A percentile compares a stretch with the other conserved stretches of the same genome.
These are phyloP conservation scores for Anisognathus igniventris DNA, from an alignment of 2,797 vertebrate species.

Conservation along the genomic window DNA sequence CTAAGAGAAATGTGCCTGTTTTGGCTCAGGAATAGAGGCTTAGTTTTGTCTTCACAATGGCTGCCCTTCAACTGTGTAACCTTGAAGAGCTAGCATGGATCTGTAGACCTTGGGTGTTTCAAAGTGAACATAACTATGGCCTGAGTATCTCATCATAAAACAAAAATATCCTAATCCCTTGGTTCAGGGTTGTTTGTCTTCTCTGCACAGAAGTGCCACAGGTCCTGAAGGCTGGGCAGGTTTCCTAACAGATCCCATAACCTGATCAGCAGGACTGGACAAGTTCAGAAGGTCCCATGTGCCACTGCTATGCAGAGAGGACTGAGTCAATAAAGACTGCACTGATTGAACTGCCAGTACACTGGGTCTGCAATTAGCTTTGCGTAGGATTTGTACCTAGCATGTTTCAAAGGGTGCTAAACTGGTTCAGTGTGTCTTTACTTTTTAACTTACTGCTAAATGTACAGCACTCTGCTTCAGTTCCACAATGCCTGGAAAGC, in stretches of 20 bases:
- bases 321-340: background rate
- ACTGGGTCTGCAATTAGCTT: background rate
- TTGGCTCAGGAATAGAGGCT: background rate
- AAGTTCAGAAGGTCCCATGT: background rate
- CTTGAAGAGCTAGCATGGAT: background rate
- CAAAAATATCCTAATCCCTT: background rate
- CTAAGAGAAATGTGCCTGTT: background rate
- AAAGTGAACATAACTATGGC: background rate
- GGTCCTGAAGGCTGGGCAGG: fast-evolving
- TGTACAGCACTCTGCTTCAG: background rate
- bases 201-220: background rate
- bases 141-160: background rate
- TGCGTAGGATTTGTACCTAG: background rate
- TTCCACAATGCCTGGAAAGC: background rate
- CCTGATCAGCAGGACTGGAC: background rate
- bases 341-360: background rate
- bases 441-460: background rate
- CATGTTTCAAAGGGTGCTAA: background rate
- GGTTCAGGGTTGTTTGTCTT: background rate
- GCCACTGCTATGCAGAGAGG: background rate
- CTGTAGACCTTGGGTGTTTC: background rate
- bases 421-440: background rate
- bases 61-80: background rate
- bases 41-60: background rate
- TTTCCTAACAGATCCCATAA: background rate